Base-by-base conservation (phyloP, 92 coral and sea anemone genomes). In the Paragorgia papillata region DNA sequence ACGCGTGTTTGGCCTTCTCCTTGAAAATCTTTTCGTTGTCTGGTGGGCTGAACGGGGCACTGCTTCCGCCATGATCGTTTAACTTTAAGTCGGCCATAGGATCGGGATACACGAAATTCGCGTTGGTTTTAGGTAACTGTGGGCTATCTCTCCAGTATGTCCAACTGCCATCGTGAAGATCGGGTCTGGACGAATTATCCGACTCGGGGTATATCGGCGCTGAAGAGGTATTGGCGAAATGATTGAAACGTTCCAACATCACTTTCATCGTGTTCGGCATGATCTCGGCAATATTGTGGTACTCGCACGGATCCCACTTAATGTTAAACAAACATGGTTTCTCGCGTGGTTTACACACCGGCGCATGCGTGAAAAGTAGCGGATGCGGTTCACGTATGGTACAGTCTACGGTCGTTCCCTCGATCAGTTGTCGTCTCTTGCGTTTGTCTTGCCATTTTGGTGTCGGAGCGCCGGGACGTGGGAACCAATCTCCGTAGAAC, bases 291-390 rank as follows among this genome's bases (percentile, higher is more conserved):
- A 95, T 59, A 66, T 95, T 95, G 58, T 95, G 99, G 57, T 91
- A 95, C 79, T 95, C 99, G 60, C 99, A 95, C 27, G 99, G 99
- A 57, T 95, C 99, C 99, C 99, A 95, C 60, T 95, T 95, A 80
- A 95, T 95, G 80, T 95, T 95, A 76, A 91, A 95, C 75, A 95
- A 79, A 75, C 99, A 95, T 7, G 99, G 97, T 62, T 89, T 87
- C 81, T 84, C 88, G 54, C 83, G 85, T 18, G 99, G 99, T 79
- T 87, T 75, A 41, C 99, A 95, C 17, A 90, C 77, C 13, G 99
- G 99, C 20, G 99, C 99, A 80, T 90, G 96, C 54, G 99, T 90
- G 76, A 90, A 89, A 61, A 95, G 76, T 5, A 95, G 82, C 0
- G 99, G 99, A 28, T 95, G 97, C 0, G 99, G 99, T 34, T 82